Evolutionary conservation across 1,140 invertebrate species (phyloP).

Genomic region (Drepana arcuata): DNA sequence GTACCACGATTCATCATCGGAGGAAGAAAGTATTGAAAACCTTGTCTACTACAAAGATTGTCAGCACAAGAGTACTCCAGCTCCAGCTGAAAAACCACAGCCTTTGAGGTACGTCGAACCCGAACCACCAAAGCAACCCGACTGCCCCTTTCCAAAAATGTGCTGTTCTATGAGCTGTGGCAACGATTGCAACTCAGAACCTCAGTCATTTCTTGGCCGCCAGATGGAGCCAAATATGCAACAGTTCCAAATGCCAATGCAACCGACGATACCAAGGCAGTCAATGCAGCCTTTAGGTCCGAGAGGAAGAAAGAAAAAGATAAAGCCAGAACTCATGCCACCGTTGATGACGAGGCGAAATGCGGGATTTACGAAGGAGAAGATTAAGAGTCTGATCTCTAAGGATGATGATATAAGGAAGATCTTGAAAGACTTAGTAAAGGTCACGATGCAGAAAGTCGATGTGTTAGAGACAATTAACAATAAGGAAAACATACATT

Average conservation of each 20-base stretch:
- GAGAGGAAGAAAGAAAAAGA: slow-evolving; percentile 17
- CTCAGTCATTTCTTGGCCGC: slow-evolving; percentile 3
- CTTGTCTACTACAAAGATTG: slow-evolving; percentile 54
- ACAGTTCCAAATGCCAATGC: slow-evolving; percentile 4
- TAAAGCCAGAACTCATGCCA: slow-evolving; percentile 1
- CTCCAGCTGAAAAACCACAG: slow-evolving; percentile 24
- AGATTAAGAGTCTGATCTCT: slow-evolving; percentile 46
- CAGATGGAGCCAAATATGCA: slow-evolving; percentile 3
- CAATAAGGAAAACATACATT: slow-evolving; percentile 14
- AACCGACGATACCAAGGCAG: slow-evolving; percentile 6
- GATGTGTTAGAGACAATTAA: slow-evolving; percentile 41
- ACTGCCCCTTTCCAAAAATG: slow-evolving; percentile 28
- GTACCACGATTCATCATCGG: slow-evolving; percentile 33
- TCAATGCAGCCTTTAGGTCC: slow-evolving; percentile 5
- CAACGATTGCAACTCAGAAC: slow-evolving; percentile 29
- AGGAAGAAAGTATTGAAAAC: slow-evolving; percentile 53
- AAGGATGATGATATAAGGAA: slow-evolving; percentile 56
- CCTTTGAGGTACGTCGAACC: slow-evolving; percentile 7
- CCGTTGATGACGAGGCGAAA: slow-evolving; percentile 24
- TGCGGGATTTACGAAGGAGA: slow-evolving; percentile 38
- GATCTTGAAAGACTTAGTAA: slow-evolving; percentile 52
- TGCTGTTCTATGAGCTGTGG: slow-evolving; percentile 39
- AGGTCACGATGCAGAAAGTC: slow-evolving; percentile 57
- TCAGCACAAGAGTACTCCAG: slow-evolving; percentile 25
- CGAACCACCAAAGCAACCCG: slow-evolving; percentile 3